phyloP scores from a whole-genome alignment of 2,888 invertebrate species.

The Agrochola lota region DNA sequence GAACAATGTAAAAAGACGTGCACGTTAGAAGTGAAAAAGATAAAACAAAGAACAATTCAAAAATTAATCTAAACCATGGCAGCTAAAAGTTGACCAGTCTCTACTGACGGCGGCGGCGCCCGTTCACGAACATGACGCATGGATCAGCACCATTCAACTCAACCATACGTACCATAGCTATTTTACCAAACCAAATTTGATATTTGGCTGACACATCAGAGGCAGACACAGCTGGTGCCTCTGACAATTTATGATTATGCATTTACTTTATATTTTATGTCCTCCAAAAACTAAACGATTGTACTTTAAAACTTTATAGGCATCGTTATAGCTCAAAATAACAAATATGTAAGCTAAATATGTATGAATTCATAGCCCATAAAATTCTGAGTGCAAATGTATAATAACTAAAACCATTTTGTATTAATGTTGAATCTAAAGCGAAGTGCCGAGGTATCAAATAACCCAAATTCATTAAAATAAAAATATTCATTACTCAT shows the following conservation, averaged over 20 bases:
- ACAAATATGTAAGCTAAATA: slow-evolving; percentile 34
- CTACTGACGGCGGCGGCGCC: too few relatives aligned
- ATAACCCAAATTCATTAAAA: neutral
- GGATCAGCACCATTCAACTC: too few relatives aligned
- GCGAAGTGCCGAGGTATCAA: neutral
- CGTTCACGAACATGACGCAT: too few relatives aligned
- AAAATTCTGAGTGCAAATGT: slow-evolving; percentile 26
- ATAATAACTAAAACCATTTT: slow-evolving; percentile 24
- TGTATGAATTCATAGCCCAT: slow-evolving; percentile 26
- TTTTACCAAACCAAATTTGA: neutral
- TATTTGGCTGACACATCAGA: neutral
- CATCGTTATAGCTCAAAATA: slow-evolving; percentile 29
- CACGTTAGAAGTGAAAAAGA: too few relatives aligned
- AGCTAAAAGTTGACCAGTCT: too few relatives aligned
- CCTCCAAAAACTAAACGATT: slow-evolving; percentile 12
- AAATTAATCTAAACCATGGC: too few relatives aligned
- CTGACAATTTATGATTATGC: neutral
- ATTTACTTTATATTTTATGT: slow-evolving; percentile 27
- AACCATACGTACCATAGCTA: too few relatives aligned
- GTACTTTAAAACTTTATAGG: slow-evolving; percentile 12
- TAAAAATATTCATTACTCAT: neutral
- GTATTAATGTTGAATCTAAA: slow-evolving; percentile 17
- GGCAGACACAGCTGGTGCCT: neutral
- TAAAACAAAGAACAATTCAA: too few relatives aligned
- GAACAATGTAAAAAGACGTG: too few relatives aligned